These are phyloP conservation scores for Cataglyphis livida DNA, from an alignment of 2,888 invertebrate species.

Conservation along the genomic window DNA sequence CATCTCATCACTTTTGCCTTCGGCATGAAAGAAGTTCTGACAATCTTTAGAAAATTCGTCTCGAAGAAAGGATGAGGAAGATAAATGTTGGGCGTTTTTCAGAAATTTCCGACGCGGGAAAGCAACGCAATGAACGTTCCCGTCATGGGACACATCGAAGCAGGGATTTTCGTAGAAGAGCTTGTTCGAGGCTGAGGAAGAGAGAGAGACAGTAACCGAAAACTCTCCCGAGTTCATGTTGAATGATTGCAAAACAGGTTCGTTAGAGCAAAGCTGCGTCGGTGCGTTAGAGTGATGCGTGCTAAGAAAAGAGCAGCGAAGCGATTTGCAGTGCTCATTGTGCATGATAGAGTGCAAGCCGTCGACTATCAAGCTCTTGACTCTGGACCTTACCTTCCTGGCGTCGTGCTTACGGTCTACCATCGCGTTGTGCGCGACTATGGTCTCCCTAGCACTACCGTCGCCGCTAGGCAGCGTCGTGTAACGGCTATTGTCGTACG, in stretches of 20 bases:
- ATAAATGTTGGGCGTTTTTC: not conserved
- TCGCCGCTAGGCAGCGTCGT: constrained; percentile 49
- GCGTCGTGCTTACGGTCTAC: constrained; percentile 70
- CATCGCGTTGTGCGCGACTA: constrained; percentile 56
- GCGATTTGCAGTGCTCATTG: constrained; percentile 66
- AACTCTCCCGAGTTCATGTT: not conserved
- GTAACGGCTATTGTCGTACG: constrained; percentile 58
- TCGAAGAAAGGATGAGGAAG: not conserved
- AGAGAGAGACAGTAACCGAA: not conserved
- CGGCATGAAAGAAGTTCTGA: not conserved
- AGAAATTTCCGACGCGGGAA: not conserved
- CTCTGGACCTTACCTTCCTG: constrained; percentile 84
- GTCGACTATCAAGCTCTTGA: constrained; percentile 81
- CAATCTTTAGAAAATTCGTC: not conserved
- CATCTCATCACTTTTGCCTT: not conserved
- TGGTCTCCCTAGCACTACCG: constrained; percentile 62
- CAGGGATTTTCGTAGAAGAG: not conserved
- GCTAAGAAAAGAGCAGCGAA: constrained; percentile 73
- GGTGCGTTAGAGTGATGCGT: constrained; percentile 57
- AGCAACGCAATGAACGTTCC: constrained; percentile 30
- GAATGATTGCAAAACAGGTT: constrained; percentile 31
- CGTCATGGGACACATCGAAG: constrained; percentile 1
- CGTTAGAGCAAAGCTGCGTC: constrained; percentile 27
- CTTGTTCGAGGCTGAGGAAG: not conserved
- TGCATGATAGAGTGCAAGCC: constrained; percentile 74